Evolutionary conservation across 2,888 invertebrate species (phyloP), one percentile per base, ranked within the genome.

Genomic region (Cerastoderma edule): DNA sequence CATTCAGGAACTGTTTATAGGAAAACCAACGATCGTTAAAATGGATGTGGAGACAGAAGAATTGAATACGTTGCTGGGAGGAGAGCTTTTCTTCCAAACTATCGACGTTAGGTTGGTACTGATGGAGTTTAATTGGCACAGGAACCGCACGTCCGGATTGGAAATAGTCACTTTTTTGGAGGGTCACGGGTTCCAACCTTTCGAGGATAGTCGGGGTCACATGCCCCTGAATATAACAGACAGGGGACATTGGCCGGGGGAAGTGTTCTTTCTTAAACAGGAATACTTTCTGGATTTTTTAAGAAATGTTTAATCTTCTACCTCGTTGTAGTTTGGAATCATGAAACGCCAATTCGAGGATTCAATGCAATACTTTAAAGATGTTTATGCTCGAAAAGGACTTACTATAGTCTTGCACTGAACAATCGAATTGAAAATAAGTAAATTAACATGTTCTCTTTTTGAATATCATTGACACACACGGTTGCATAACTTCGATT

Each of bases 201-300:
- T 30, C 39, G 1, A n/a, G 5, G 70, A 70, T 22, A 19, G 33
- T 3, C 22, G 27, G 0, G 63, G 53, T 4, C 22, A 35, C 35
- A 13, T 33, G 54, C 53, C 70, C 4, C 32, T 65, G 0, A 4
- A 13, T 30, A 48, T 48, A 0, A 33, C 30, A 27, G 22, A 35
- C 8, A 48, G 48, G 22, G 32, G 48, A 30, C 24, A 13, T 22
- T 65, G 65, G 65, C 65, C 65, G 0, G 65, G 65, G 10, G 65
- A 65, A n/a, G 65, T 65, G 28, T 65, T 48, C n/a, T 65, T 65
- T 44, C 22, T 65, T n/a, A 65, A 65, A 46, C 65, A 48, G 27
- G 30, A 65, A 65, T 48, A 46, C n/a, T 46, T 65, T 19, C 28
- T n/a, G 30, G 48, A 30, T 28, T 65, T 48, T 48, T 32, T 48